Base-by-base conservation (phyloP, 2,797 vertebrate species). In the Sebastes steindachneri region DNA sequence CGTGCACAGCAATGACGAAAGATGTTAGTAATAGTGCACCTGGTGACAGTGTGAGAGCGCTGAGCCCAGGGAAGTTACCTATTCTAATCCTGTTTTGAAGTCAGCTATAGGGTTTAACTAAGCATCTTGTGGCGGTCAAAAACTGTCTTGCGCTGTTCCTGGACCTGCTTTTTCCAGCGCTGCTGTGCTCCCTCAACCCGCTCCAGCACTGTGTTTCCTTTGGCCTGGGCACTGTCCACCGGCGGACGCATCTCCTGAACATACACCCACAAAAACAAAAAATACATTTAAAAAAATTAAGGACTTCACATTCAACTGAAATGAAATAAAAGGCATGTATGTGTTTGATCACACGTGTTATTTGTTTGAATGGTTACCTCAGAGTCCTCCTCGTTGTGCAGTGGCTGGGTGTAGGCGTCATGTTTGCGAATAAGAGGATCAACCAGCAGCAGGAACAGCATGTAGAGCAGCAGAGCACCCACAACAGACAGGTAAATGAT, bases 91-190 rank as follows among this genome's bases (percentile, higher is more conserved):
- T 79, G 69, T 29, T 35, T 35, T 64, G 45, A 80, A 23, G 33
- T 76, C 60, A 72, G 37, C 33, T 5, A 14, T 6, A 59, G 26
- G 4, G 28, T 81, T 93, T 97, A 99, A 92, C 98, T 99, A 28
- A 99, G 97, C 96, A 99, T 96, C 95, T 99, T 99, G 93, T 98
- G 98, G 25, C 98, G 97, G 79, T 99, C 98, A 1, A 99, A 99
- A 63, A 99, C 98, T 0, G 98, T 98, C 95, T 97, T 98, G 88
- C 98, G 96, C 87, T 99, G 98, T 82, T 99, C 98, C 94, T 98
- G 97, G 86, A 99, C 98, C 92, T 99, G 98, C 84, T 97, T 96
- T 91, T 99, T 99, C 98, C 98, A 99, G 84, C 98, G 97, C 91
- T 99, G 97, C 94, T 99, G 98, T 0, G 98, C 98, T 0, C 98